Evolutionary conservation across 2,113 vertebrate genomes (phyloP).

Genomic region (Nerophis lumbriciformis): DNA sequence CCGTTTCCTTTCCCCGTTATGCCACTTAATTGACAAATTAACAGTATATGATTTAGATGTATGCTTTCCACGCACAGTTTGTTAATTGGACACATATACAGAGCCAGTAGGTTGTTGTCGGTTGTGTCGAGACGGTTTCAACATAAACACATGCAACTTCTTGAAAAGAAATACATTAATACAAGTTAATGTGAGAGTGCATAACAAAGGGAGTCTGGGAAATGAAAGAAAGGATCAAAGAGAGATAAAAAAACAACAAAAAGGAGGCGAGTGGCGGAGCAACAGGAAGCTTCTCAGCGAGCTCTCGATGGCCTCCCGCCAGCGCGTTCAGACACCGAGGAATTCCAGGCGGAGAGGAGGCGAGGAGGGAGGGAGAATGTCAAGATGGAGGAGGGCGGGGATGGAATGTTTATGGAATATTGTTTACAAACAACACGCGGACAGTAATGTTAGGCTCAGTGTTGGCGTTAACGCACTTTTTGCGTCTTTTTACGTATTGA

Average conservation of each 20-base stretch:
- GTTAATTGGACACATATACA: too few relatives aligned
- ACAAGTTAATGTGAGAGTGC: not conserved
- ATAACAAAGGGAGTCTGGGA: not conserved
- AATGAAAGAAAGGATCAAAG: conserved; percentile 4
- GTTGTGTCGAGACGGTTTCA: conserved; percentile 9
- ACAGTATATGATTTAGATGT: not conserved
- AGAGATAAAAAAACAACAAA: conserved; percentile 9
- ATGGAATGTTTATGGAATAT: not conserved
- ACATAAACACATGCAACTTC: not conserved
- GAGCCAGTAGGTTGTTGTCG: too few relatives aligned
- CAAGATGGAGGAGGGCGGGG: conserved; percentile 50
- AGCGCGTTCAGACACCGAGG: conserved; percentile 69
- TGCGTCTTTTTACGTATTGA: too few relatives aligned
- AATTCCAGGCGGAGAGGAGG: conserved; percentile 67
- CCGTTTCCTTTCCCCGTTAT: conserved; percentile 21
- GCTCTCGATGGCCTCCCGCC: conserved; percentile 65
- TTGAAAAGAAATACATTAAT: not conserved
- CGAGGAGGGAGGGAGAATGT: conserved; percentile 37
- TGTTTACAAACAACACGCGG: too few relatives aligned
- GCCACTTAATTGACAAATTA: not conserved
- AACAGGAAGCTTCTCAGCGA: conserved; percentile 68
- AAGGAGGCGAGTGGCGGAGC: conserved; percentile 33
- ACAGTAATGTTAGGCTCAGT: too few relatives aligned
- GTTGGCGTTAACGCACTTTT: too few relatives aligned
- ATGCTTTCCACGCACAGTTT: not conserved